Evolutionary conservation across 2,113 vertebrate genomes (phyloP), one percentile per base, ranked within the genome.

Genomic region (Psilopogon haemacephalus): DNA sequence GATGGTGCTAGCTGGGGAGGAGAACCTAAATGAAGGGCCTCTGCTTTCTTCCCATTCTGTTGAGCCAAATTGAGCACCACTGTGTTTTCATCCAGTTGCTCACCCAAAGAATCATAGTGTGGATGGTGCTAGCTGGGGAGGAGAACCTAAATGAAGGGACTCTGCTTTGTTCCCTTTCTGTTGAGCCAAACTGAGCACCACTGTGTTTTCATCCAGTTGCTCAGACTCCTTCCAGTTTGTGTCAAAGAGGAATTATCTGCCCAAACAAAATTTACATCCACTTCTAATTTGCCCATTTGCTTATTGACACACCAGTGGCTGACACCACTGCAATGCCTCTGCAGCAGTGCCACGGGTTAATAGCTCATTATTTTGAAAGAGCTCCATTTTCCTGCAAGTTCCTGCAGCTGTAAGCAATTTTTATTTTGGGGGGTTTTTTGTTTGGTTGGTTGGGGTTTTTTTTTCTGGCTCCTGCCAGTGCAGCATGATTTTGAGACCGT

Each of bases 321-420:
- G 89, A 93, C 89, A 92, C 85, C 86, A 73, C 85, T 91, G 89
- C 93, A 90, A 46, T 94, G 92, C 73, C 88, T 92, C 89, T 96
- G 68, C 69, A 50, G 86, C 75, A 67, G 74, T 93, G 92, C 68
- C 84, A 90, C 83, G 92, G 89, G 93, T 95, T 97, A 95, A 95
- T 93, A 87, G 85, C 90, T 94, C 95, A 67, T 90, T 96, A 94
- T 97, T 95, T 94, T 89, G 75, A 94, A 88, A 90, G 88, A 96
- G 86, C 82, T 89, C 56, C 56, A 89, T 94, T 97, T 95, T 90
- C 75, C 83, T 94, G 74, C 50, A 81, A 86, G 64, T 86, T 95
- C 91, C 83, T 94, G 95, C 94, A 96, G 95, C 95, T 97, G 92
- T 92, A 91, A 95, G 95, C 93, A 89, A 32, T 91, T 90, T 56